Evolutionary conservation across 2,797 vertebrate genomes (phyloP), one percentile per base, ranked within the genome.

Genomic region (Centropyge bicolor): DNA sequence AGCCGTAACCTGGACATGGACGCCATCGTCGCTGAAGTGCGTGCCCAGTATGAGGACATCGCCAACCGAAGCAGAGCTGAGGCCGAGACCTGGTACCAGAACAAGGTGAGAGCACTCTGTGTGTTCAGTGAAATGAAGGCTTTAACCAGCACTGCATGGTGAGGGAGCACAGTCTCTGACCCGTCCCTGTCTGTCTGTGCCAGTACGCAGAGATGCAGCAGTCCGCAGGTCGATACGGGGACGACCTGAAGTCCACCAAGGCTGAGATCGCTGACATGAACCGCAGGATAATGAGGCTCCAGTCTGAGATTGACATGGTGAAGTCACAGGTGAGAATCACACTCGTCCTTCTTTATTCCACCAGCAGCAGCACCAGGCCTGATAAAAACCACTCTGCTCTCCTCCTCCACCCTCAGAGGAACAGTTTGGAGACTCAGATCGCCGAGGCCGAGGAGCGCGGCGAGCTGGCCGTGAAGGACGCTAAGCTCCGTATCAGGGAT

Each of bases 21-120:
- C 0, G 90, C 96, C 67, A 97, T 98, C 54, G 95, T 98, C 1
- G 94, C 96, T 3, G 97, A 98, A 8, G 96, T 97, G 54, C 94
- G 95, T 0, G 93, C 95, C 22, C 97, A 98, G 86, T 98, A 98
- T 0, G 96, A 98, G 76, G 96, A 97, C n/a, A 96, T 97, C 0
- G 95, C 97, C 61, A 95, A 94, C 89, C 96, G 94, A 46, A 98
- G 95, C 93, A 96, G 97, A 80, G 96, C 96, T 0, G 97, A 99
- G 78, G 97, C 96, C 0, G 97, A 98, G 87, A 88, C 93, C 4
- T 96, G 96, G 93, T 97, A 98, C 90, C 93, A 96, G 82, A 94
- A 81, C 56, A 97, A 97, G 93, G 97, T 97, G 73, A 83, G 88
- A 82, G 41, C 13, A 40, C 36, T 5, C 20, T 63, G 40, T 35